Evolutionary conservation across 2,888 invertebrate genomes (phyloP).

Genomic region (Andrena bucephala): DNA sequence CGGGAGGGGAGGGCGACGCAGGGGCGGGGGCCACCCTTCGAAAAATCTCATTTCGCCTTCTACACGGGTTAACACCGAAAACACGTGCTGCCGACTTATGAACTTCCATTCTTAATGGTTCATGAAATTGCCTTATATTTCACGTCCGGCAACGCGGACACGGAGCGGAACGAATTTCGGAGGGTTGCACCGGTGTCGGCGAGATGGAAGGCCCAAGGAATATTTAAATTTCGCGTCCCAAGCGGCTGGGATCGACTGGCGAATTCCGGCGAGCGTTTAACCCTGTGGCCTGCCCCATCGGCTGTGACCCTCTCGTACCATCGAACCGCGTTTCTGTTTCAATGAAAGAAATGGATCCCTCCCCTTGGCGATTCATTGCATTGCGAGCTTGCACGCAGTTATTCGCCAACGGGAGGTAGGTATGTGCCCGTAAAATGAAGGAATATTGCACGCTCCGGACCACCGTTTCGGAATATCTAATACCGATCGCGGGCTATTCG

Average conservation of each 20-base stretch:
- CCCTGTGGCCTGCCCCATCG: neutral
- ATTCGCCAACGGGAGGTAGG: too few relatives aligned
- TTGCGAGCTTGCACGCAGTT: too few relatives aligned
- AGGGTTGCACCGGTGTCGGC: slow-evolving; percentile 38
- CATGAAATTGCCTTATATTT: slow-evolving; percentile 82
- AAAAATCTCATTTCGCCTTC: slow-evolving; percentile 81
- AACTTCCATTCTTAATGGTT: slow-evolving; percentile 81
- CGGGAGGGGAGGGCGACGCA: slow-evolving; percentile 4
- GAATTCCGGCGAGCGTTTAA: slow-evolving; percentile 18
- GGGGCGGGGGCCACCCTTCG: slow-evolving; percentile 65
- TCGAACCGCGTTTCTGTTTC: neutral
- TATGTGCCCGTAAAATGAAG: too few relatives aligned
- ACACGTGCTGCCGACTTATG: slow-evolving; percentile 81
- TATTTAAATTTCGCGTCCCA: slow-evolving; percentile 54
- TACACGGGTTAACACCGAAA: slow-evolving; percentile 81
- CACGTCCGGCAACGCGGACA: slow-evolving; percentile 74
- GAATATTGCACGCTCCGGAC: neutral
- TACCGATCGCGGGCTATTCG: neutral
- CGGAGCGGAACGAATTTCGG: slow-evolving; percentile 71
- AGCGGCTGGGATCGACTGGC: neutral
- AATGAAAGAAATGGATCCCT: neutral
- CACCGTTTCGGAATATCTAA: neutral
- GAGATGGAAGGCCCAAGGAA: slow-evolving; percentile 26
- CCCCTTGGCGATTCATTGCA: too few relatives aligned
- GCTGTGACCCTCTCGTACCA: neutral